Base-by-base conservation (phyloP, 2,113 vertebrate species). In the Corapipo altera region DNA sequence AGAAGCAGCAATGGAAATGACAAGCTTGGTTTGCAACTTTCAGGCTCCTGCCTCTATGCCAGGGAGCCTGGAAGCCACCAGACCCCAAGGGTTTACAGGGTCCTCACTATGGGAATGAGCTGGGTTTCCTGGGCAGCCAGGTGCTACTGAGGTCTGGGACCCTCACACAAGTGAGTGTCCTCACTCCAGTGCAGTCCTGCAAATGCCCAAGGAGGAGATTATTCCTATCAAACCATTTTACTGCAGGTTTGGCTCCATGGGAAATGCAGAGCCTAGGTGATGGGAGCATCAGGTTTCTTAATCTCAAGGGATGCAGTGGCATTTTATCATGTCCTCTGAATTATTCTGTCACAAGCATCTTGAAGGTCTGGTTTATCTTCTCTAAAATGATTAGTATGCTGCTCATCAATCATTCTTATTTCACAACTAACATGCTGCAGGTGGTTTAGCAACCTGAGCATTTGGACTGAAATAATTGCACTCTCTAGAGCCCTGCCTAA, bases 321-420 rank as follows among this genome's bases (percentile, higher is more conserved):
- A 92, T 87, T 54, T 85, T 78, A 49, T 75, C 55, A 55, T 33
- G 16, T 76, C 27, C 26, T 89, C 69, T 67, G 65, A 88, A 86
- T 75, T 77, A 93, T 55, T 82, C 59, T 88, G 43, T 84, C 75
- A 51, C 39, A 92, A 72, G 22, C 37, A 92, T 89, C 77, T 65
- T 94, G 89, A 88, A 81, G 54, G 15, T 70, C 75, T 93, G 74
- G 74, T 94, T 96, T 95, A 92, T 86, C 58, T 66, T 28, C 58
- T 91, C 83, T 37, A 46, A 81, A 91, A 85, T 70, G 58, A 89
- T 90, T 39, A 3, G 11, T 81, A 69, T 12, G 8, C 57, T 84
- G 73, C 39, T 95, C 48, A 85, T 89, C 88, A 69, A 27, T 92
- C 82, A 81, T 55, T 43, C 35, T 74, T 81, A 44, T 84, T 94